Conservation (phyloP, 2,797 vertebrate genomes). For the Microhierax caerulescens region DNA sequence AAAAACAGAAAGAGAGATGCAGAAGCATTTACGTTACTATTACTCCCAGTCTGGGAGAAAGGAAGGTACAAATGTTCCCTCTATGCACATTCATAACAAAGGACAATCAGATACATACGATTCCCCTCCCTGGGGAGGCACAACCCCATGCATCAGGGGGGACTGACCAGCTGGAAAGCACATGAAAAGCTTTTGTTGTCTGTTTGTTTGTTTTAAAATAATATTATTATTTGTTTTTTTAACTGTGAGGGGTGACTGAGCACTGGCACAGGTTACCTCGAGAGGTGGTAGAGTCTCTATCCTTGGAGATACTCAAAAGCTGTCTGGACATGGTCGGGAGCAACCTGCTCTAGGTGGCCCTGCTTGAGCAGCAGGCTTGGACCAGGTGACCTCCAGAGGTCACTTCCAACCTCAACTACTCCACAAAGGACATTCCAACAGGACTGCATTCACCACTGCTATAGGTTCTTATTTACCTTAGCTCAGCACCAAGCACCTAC, state of each 20-base stretch:
- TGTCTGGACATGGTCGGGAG: not conserved
- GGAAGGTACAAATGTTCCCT: not conserved
- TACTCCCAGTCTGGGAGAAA: not conserved
- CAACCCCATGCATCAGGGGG: fast-evolving
- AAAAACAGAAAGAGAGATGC: not conserved
- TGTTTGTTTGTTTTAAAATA: too few relatives aligned
- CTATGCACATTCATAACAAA: not conserved
- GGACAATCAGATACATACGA: fast-evolving
- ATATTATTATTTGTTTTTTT: too few relatives aligned
- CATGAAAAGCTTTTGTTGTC: not conserved
- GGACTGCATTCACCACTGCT: not conserved
- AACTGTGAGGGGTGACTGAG: not conserved
- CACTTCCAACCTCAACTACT: not conserved
- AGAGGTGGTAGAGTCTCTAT: not conserved
- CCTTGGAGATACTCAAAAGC: not conserved
- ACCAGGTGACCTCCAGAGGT: not conserved
- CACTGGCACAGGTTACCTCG: not conserved
- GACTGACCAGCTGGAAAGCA: not conserved
- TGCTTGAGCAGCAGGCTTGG: not conserved
- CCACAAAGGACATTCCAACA: not conserved
- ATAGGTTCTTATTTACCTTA: not conserved
- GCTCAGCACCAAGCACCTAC: not conserved
- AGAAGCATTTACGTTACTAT: not conserved
- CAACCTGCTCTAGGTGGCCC: not conserved
- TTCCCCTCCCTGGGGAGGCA: not conserved